phyloP scores from a whole-genome alignment of 2,113 vertebrate species.

The Serilophus lunatus region DNA sequence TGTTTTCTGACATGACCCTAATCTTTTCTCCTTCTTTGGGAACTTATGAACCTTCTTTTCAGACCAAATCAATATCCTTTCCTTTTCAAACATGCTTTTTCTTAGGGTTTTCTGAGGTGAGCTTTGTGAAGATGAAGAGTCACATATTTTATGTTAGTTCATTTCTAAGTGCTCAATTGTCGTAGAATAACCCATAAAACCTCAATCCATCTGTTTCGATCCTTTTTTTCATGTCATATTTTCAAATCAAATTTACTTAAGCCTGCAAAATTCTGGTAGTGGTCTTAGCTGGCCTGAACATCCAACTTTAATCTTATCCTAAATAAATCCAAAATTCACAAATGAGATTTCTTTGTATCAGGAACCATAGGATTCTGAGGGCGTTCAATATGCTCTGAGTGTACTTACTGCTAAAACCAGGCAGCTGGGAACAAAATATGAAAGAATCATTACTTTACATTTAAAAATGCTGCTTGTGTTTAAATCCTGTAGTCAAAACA shows the following conservation, averaged over 20 bases:
- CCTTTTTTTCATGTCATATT: neutral
- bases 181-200: neutral
- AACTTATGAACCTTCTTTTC: neutral
- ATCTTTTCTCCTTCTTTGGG: neutral
- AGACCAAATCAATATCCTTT: neutral
- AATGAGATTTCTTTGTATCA: neutral
- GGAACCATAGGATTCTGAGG: neutral
- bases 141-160: neutral
- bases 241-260: neutral
- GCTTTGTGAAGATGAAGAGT: neutral
- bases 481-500: neutral
- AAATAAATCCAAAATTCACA: neutral
- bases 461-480: neutral
- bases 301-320: neutral
- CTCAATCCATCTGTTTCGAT: neutral
- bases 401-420: neutral
- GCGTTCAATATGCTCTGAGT: neutral
- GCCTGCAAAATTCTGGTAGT: neutral
- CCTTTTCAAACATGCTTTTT: accelerated
- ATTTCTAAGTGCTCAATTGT: neutral
- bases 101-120: neutral
- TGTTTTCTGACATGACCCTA: neutral
- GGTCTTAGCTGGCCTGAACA: neutral
- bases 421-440: neutral
- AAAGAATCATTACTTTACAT: neutral